Conservation (phyloP, 2,888 invertebrate species). For the Scrobipalpa atriplicella region DNA sequence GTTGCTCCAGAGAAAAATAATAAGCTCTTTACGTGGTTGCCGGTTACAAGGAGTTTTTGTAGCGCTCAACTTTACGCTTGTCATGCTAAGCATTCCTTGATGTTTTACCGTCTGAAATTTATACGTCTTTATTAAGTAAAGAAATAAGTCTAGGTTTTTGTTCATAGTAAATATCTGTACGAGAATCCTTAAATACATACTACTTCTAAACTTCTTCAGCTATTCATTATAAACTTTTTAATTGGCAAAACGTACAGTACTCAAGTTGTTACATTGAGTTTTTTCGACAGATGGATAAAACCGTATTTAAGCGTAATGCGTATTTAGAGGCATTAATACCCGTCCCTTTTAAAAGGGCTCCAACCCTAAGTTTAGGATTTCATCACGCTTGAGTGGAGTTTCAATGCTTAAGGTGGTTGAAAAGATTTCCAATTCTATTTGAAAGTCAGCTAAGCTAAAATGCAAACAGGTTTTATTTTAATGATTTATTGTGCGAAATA, state of each 20-base stretch:
- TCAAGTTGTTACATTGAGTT: not conserved
- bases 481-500: not conserved
- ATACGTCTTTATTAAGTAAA: not conserved
- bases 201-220: no score
- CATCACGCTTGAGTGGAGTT: constrained; percentile 11
- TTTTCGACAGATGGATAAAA: not conserved
- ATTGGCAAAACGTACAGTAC: no score
- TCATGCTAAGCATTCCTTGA: constrained; percentile 11
- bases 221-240: no score
- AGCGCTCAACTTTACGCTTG: constrained; percentile 9
- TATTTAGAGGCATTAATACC: constrained; percentile 7
- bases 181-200: not conserved
- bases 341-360: constrained; percentile 5
- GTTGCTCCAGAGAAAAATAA: constrained; percentile 10
- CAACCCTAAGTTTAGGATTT: constrained; percentile 11
- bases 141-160: no score
- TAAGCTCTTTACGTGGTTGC: constrained; percentile 3
- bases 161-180: not conserved
- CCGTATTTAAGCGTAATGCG: not conserved
- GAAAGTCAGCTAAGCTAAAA: constrained; percentile 11
- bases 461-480: constrained; percentile 6
- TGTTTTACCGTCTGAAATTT: not conserved
- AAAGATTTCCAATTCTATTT: constrained; percentile 5
- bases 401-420: constrained; percentile 1
- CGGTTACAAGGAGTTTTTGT: constrained; percentile 9